A percentile compares a stretch with the other conserved stretches of the same genome.
These are phyloP conservation scores for Girardinus metallicus DNA, from an alignment of 2,797 vertebrate species.

Conservation along the genomic window DNA sequence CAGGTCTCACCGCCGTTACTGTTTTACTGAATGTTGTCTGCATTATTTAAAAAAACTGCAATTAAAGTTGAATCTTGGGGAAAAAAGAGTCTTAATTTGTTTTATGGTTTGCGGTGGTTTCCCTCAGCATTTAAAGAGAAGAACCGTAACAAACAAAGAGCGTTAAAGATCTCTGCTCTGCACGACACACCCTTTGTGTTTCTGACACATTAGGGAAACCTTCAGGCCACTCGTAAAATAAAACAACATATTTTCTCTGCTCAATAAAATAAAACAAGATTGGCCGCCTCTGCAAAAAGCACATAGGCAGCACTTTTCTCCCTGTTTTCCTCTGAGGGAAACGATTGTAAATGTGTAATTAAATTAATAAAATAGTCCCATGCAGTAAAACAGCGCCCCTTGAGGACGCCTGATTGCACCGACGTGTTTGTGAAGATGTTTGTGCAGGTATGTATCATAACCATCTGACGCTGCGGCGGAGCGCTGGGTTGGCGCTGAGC, in stretches of 20 bases:
- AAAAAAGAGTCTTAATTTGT: constrained; percentile 13
- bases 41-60: neutral
- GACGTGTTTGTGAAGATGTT: constrained; percentile 31
- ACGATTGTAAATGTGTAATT: constrained; percentile 82
- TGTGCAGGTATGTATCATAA: constrained; percentile 26
- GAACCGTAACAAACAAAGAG: constrained; percentile 54
- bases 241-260: constrained; percentile 76
- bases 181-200: constrained; percentile 70
- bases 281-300: constrained; percentile 73
- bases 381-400: constrained; percentile 72
- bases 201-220: constrained; percentile 78
- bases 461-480: no score
- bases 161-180: constrained; percentile 39
- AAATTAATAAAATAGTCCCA: constrained; percentile 78
- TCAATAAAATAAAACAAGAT: constrained; percentile 73
- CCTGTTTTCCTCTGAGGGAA: constrained; percentile 67
- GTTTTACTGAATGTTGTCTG: neutral
- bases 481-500: constrained; percentile 34
- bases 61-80: neutral
- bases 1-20: neutral
- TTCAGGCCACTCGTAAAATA: constrained; percentile 74
- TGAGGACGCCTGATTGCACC: constrained; percentile 52
- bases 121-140: constrained; percentile 48
- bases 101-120: constrained; percentile 56
- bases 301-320: constrained; percentile 77